Conservation (phyloP, 2,797 vertebrate genomes). For the Halcyon chelicuti region DNA sequence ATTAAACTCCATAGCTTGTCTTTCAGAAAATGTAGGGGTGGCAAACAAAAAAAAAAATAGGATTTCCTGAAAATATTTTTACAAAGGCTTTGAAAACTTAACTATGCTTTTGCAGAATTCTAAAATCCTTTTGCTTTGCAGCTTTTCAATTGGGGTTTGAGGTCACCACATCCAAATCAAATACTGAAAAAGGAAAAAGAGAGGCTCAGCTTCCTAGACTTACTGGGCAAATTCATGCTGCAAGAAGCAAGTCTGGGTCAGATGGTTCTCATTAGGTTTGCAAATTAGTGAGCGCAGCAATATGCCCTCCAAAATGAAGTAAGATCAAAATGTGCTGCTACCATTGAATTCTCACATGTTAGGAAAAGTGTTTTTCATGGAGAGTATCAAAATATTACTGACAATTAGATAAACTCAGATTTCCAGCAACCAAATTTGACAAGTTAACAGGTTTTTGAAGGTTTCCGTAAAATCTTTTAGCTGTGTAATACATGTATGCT, state of each 20-base stretch:
- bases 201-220: neutral
- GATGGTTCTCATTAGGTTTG: constrained; percentile 7
- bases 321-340: neutral
- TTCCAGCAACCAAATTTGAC: neutral
- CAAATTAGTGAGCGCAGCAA: neutral
- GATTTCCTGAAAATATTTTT: neutral
- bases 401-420: neutral
- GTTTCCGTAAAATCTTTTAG: neutral
- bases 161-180: neutral
- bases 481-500: neutral
- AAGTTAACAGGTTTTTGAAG: neutral
- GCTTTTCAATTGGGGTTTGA: neutral
- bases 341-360: neutral
- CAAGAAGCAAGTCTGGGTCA: neutral
- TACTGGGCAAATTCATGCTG: neutral
- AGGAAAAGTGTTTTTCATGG: neutral
- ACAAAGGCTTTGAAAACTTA: neutral
- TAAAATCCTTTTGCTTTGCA: neutral
- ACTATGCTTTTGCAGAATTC: neutral
- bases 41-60: neutral
- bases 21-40: neutral
- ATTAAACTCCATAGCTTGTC: neutral
- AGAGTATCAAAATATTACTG: constrained; percentile 11
- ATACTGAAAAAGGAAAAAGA: neutral
- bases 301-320: neutral